These are phyloP conservation scores for Dryococelus australis DNA, from an alignment of 2,888 invertebrate genomes.

Conservation along the genomic window DNA sequence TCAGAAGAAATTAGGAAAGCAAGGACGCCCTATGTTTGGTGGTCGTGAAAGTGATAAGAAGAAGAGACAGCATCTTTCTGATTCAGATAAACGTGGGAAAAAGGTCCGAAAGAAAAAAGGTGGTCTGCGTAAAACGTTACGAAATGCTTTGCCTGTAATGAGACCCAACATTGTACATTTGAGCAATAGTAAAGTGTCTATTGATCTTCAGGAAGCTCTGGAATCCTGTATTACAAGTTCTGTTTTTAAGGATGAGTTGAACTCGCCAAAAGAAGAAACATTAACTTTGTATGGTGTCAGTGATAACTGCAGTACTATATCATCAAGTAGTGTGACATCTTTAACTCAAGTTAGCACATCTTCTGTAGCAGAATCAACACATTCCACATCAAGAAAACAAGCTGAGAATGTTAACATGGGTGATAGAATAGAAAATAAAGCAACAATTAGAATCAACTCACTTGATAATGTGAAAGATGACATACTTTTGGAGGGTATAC, in stretches of 20 bases:
- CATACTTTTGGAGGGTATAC: background rate
- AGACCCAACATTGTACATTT: background rate
- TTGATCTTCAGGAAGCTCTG: constrained; percentile 39
- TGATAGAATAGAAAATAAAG: background rate
- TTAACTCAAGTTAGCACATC: background rate
- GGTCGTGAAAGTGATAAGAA: constrained; percentile 9
- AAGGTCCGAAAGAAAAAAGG: background rate
- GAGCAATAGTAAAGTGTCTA: constrained; percentile 7
- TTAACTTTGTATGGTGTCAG: background rate
- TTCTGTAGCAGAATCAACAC: background rate
- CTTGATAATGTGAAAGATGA: background rate
- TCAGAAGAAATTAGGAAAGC: background rate
- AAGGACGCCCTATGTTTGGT: background rate
- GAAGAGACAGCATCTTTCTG: background rate
- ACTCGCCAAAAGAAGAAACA: background rate
- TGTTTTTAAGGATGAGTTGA: background rate
- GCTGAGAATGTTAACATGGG: background rate
- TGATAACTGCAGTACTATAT: background rate
- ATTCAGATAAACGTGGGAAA: background rate
- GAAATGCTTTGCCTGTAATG: background rate
- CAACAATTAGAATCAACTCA: background rate
- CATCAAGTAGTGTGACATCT: constrained; percentile 8
- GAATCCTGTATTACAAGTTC: constrained; percentile 39
- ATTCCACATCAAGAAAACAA: background rate
- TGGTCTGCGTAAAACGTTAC: background rate